Conservation (phyloP, 2,888 invertebrate species). For the Cheilosia impressa region DNA sequence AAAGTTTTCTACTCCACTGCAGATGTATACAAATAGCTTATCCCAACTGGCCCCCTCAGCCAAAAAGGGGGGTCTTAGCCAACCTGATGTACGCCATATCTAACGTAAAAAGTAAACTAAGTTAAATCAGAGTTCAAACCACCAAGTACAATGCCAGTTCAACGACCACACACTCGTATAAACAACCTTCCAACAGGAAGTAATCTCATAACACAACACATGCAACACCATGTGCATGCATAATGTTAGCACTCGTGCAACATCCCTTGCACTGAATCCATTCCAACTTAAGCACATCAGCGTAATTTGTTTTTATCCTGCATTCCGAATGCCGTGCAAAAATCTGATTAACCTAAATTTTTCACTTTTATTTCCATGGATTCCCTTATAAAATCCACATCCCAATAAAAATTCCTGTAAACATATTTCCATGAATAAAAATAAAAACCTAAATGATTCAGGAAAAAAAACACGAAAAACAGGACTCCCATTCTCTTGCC, state of each 20-base stretch:
- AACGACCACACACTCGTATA: neutral
- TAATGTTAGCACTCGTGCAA: neutral
- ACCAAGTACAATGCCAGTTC: constrained; percentile 12
- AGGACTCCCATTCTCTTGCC: neutral
- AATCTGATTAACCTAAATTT: constrained; percentile 75
- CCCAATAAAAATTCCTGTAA: constrained; percentile 70
- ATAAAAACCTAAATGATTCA: constrained; percentile 64
- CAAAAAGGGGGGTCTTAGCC: too few species aligned
- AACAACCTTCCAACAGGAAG: constrained; percentile 20
- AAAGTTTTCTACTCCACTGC: too few species aligned
- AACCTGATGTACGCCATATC: too few species aligned
- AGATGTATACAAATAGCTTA: too few species aligned
- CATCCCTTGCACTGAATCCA: constrained; percentile 11
- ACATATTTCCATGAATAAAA: constrained; percentile 68
- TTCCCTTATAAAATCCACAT: constrained; percentile 42
- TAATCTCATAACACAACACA: constrained; percentile 2
- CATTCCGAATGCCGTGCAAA: constrained; percentile 65
- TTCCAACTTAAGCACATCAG: constrained; percentile 60
- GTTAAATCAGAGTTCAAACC: too few species aligned
- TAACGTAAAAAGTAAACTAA: too few species aligned
- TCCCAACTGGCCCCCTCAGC: too few species aligned
- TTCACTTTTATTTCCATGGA: constrained; percentile 59
- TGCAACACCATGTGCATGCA: neutral
- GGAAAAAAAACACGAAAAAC: constrained; percentile 26
- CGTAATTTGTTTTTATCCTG: constrained; percentile 60